Evolutionary conservation across 2,888 invertebrate genomes (phyloP).

Genomic region (Neria commutata): DNA sequence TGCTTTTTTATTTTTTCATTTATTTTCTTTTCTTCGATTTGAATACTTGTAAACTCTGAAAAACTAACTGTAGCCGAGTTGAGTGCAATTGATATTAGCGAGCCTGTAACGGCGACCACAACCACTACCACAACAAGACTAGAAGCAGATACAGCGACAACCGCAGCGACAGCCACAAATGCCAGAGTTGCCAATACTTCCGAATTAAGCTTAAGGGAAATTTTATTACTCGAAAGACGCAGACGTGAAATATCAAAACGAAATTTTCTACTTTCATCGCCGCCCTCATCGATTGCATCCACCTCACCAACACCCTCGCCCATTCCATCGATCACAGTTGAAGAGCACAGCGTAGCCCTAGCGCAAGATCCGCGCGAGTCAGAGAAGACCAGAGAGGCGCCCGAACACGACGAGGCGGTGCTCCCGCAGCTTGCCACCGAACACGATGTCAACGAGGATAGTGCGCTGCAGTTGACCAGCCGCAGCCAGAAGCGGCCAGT

Average conservation of each 20-base stretch:
- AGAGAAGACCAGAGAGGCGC: constrained; percentile 5
- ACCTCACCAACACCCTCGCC: constrained; percentile 31
- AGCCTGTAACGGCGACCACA: constrained; percentile 13
- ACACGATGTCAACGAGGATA: constrained; percentile 36
- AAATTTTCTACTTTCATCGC: constrained; percentile 57
- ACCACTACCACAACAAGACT: constrained; percentile 22
- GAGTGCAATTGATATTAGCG: constrained; percentile 44
- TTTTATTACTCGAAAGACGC: constrained; percentile 53
- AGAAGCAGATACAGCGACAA: no score
- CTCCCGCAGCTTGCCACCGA: constrained; percentile 28
- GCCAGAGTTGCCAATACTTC: constrained; percentile 25
- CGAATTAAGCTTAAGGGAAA: constrained; percentile 49
- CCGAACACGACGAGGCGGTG: constrained; percentile 29
- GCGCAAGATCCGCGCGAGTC: constrained; percentile 2
- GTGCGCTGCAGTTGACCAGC: constrained; percentile 44
- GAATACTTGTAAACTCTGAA: constrained; percentile 12
- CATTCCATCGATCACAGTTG: constrained; percentile 41
- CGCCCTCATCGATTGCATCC: constrained; percentile 51
- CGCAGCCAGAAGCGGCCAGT: constrained; percentile 20
- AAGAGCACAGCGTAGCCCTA: constrained; percentile 37
- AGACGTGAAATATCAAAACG: constrained; percentile 57
- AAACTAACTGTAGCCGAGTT: constrained; percentile 46
- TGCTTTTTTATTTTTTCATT: constrained; percentile 17
- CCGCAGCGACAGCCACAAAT: constrained; percentile 9
- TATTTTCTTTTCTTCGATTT: constrained; percentile 20